A percentile compares a stretch with the other conserved stretches of the same genome.
Conservation (phyloP, 92 coral and sea anemone genomes). For the Muricea muricata region DNA sequence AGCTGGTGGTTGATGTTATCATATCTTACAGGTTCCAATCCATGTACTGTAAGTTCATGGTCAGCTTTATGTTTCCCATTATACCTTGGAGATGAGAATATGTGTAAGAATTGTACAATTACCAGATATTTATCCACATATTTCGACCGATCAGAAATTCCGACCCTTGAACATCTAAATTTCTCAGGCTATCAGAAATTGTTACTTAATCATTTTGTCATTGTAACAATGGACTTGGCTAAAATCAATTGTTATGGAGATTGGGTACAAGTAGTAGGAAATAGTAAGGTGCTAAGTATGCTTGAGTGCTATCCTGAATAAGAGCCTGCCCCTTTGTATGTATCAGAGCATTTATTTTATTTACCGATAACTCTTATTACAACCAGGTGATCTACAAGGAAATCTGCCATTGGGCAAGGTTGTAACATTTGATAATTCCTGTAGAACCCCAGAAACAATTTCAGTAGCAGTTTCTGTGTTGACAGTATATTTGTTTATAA, state of each 20-base stretch:
- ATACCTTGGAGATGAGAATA: constrained; percentile 1
- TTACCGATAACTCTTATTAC: constrained; percentile 24
- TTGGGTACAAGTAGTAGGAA: too few species aligned
- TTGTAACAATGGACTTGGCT: background rate
- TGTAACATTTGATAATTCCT: background rate
- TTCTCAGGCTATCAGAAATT: too few species aligned
- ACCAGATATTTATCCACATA: too few species aligned
- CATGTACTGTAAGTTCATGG: constrained; percentile 6
- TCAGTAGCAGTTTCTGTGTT: background rate
- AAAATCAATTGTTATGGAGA: too few species aligned
- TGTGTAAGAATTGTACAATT: background rate
- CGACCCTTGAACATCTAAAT: too few species aligned
- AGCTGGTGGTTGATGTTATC: background rate
- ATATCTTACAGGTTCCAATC: constrained; percentile 7
- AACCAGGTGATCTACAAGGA: constrained; percentile 17
- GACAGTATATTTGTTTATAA: constrained; percentile 13
- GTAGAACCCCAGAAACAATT: constrained; percentile 14
- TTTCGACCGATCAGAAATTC: too few species aligned
- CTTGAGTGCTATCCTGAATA: too few species aligned
- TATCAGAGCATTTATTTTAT: background rate
- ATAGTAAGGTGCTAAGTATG: background rate
- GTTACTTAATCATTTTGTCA: background rate
- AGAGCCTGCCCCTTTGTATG: too few species aligned
- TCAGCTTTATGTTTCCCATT: constrained; percentile 29
- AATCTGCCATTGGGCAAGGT: constrained; percentile 21